Evolutionary conservation across 1,140 invertebrate genomes (phyloP).

Genomic region (Macrocentrus cingulum): DNA sequence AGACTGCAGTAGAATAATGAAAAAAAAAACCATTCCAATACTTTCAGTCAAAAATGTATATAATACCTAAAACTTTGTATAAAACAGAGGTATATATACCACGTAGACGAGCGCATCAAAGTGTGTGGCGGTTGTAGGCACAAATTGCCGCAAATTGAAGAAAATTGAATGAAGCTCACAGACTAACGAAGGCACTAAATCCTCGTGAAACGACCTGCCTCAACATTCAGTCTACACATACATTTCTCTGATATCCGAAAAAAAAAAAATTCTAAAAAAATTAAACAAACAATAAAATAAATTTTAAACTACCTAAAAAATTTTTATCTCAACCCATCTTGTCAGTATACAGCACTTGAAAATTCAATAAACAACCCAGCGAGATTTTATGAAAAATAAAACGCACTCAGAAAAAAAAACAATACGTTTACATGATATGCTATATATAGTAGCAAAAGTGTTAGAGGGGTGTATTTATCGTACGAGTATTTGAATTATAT

Average conservation of each 20-base stretch:
- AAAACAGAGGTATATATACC: not conserved
- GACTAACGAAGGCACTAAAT: conserved; percentile 57
- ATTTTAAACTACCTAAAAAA: no score
- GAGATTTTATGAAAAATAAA: no score
- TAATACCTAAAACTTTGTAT: no score
- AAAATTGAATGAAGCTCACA: conserved; percentile 58
- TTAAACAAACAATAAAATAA: not conserved
- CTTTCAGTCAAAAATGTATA: no score
- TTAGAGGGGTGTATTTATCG: not conserved
- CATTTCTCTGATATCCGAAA: conserved; percentile 9
- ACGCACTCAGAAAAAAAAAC: no score
- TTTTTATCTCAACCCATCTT: no score
- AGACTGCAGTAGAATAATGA: no score
- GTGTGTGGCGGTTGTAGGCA: conserved; percentile 50
- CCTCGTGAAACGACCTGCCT: conserved; percentile 53
- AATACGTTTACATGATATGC: no score
- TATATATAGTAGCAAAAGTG: no score
- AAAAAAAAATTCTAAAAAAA: not conserved
- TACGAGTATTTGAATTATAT: not conserved
- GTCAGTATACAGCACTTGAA: not conserved
- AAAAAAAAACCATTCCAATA: no score
- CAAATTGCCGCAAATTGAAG: conserved; percentile 58
- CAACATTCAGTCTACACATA: conserved; percentile 45
- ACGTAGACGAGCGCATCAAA: conserved; percentile 30
- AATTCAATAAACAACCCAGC: no score